phyloP scores from a whole-genome alignment of 2,797 vertebrate genomes.

The Buceros bicornis region DNA sequence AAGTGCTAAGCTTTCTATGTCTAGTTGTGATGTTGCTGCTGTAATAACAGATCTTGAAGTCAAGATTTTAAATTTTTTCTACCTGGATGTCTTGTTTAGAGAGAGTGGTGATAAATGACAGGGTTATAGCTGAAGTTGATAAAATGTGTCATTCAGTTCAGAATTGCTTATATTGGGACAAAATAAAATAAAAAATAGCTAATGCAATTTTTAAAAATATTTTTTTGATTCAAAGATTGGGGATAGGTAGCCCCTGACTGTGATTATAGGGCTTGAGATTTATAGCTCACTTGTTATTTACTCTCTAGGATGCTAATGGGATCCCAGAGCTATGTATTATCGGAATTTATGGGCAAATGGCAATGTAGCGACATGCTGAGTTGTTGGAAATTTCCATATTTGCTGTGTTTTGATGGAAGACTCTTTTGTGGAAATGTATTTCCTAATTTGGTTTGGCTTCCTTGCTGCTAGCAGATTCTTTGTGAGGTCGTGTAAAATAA shows the following conservation, averaged over 20 bases:
- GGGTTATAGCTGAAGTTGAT: not conserved
- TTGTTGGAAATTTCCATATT: slow-evolving; percentile 51
- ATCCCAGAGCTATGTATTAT: slow-evolving; percentile 40
- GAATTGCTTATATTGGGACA: slow-evolving; percentile 32
- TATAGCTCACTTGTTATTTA: slow-evolving; percentile 46
- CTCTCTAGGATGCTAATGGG: slow-evolving; percentile 52
- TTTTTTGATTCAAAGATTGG: not conserved
- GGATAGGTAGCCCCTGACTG: not conserved
- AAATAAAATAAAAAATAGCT: slow-evolving; percentile 13
- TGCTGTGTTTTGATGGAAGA: slow-evolving; percentile 39
- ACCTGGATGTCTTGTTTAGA: not conserved
- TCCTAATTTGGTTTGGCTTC: slow-evolving; percentile 23
- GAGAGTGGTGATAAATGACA: not conserved
- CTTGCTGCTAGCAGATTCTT: not conserved
- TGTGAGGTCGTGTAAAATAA: slow-evolving; percentile 18
- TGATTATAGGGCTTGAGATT: slow-evolving; percentile 45
- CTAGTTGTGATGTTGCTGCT: not conserved
- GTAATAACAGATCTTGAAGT: not conserved
- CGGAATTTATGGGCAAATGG: slow-evolving; percentile 56
- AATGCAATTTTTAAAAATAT: not conserved
- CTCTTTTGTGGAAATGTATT: slow-evolving; percentile 1
- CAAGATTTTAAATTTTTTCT: accelerated
- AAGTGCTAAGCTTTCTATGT: not conserved
- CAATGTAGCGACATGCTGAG: slow-evolving; percentile 25
- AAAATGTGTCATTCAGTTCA: not conserved